Evolutionary conservation across 2,888 invertebrate species (phyloP).

Genomic region (Agrotis puta): DNA sequence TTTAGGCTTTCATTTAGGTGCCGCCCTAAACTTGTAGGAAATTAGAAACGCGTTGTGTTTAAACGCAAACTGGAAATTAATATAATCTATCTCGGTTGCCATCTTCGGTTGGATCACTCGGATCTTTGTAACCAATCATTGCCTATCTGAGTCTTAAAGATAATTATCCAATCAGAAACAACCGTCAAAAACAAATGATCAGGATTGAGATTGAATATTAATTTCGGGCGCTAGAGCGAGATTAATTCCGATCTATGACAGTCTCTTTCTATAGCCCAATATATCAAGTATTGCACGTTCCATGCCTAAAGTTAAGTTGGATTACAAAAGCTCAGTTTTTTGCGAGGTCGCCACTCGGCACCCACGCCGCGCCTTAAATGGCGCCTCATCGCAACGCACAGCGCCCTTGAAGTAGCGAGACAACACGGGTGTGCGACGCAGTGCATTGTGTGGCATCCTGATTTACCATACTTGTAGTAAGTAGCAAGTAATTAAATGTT

Average conservation of each 20-base stretch:
- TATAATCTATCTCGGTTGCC: no score
- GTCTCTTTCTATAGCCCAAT: not conserved
- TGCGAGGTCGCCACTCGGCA: constrained; percentile 36
- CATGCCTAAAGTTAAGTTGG: constrained; percentile 7
- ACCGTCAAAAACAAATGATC: no score
- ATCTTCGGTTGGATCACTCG: no score
- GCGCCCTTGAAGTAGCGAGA: constrained; percentile 35
- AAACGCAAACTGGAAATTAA: no score
- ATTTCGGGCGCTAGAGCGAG: no score
- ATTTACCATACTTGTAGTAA: constrained; percentile 30
- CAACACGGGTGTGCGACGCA: not conserved
- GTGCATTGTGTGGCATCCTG: constrained; percentile 27
- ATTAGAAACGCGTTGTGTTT: no score
- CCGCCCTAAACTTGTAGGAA: no score
- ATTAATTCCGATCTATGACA: not conserved
- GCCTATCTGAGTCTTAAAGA: no score
- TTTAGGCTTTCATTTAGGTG: no score
- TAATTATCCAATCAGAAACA: no score
- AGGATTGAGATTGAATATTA: no score
- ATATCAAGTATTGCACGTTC: not conserved
- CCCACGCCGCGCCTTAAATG: constrained; percentile 34
- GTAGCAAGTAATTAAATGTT: not conserved
- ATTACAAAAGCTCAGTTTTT: constrained; percentile 22
- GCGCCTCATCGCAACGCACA: not conserved
- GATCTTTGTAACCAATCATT: no score